Conservation (phyloP, 1,140 invertebrate genomes). For the Ceratosolen solmsi region DNA sequence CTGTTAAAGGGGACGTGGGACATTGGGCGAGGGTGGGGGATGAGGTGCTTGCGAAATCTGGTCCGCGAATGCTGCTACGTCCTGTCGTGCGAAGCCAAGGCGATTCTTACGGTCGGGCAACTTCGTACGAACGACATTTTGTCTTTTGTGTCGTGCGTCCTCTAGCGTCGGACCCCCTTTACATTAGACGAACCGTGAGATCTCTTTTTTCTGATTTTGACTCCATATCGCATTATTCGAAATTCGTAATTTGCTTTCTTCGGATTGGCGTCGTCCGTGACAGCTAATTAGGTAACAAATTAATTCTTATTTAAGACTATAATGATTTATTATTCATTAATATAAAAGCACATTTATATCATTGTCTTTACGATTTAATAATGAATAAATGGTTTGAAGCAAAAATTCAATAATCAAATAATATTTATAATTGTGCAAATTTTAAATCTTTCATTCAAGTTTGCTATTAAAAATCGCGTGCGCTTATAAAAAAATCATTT, state of each 20-base stretch:
- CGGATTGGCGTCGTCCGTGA: no score
- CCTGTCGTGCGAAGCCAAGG: not conserved
- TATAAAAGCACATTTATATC: no score
- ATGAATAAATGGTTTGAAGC: no score
- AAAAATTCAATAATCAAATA: no score
- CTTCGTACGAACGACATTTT: not conserved
- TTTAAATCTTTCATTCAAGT: no score
- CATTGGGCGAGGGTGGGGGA: conserved; percentile 36
- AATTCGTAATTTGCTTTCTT: not conserved
- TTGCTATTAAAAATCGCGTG: no score
- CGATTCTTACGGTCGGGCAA: not conserved
- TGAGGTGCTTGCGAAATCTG: conserved; percentile 59
- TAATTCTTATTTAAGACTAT: no score
- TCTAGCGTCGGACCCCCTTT: not conserved
- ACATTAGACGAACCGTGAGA: not conserved
- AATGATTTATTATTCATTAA: no score
- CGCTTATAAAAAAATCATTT: no score
- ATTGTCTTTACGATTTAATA: no score
- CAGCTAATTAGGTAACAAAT: no score
- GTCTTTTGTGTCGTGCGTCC: not conserved
- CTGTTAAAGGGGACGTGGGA: conserved; percentile 49
- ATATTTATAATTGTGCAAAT: no score
- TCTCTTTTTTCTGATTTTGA: not conserved
- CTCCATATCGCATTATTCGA: not conserved
- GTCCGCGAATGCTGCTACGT: conserved; percentile 51